phyloP scores from a whole-genome alignment of 2,113 vertebrate species.

The Scomber scombrus region DNA sequence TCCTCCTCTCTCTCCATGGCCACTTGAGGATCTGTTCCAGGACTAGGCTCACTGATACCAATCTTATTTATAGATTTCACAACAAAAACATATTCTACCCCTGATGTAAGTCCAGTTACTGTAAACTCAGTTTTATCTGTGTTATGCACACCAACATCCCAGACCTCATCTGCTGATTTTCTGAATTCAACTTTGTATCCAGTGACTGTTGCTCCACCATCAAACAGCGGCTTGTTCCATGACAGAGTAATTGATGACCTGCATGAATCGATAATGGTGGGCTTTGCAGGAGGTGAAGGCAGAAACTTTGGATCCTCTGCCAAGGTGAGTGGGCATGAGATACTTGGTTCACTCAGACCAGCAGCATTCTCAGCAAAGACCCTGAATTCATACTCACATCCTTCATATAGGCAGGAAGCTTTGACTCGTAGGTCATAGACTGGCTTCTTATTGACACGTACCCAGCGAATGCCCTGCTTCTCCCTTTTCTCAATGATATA shows the following conservation, averaged over 20 bases:
- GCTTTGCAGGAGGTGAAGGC: constrained; percentile 93
- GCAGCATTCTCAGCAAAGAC: constrained; percentile 97
- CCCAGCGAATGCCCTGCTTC: constrained; percentile 95
- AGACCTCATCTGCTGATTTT: constrained; percentile 90
- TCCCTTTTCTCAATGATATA: constrained; percentile 97
- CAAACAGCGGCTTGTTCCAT: constrained; percentile 97
- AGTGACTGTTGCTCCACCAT: constrained; percentile 93
- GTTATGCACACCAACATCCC: constrained; percentile 89
- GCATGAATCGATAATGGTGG: constrained; percentile 90
- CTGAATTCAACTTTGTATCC: constrained; percentile 95
- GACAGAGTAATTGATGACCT: constrained; percentile 90
- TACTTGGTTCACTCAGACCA: constrained; percentile 94
- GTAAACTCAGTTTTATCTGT: constrained; percentile 93
- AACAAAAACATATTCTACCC: constrained; percentile 92
- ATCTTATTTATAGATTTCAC: constrained; percentile 95
- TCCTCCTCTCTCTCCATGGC: constrained; percentile 96
- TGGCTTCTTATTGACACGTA: constrained; percentile 96
- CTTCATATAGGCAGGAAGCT: constrained; percentile 91
- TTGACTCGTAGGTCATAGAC: constrained; percentile 98
- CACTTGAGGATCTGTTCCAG: constrained; percentile 89
- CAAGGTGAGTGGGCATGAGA: constrained; percentile 86
- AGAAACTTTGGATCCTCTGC: constrained; percentile 96
- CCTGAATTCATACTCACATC: constrained; percentile 96
- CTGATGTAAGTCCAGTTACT: constrained; percentile 88
- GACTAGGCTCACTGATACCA: constrained; percentile 93